phyloP scores from a whole-genome alignment of 2,797 vertebrate genomes.

The Neosilurus mollespiculum region DNA sequence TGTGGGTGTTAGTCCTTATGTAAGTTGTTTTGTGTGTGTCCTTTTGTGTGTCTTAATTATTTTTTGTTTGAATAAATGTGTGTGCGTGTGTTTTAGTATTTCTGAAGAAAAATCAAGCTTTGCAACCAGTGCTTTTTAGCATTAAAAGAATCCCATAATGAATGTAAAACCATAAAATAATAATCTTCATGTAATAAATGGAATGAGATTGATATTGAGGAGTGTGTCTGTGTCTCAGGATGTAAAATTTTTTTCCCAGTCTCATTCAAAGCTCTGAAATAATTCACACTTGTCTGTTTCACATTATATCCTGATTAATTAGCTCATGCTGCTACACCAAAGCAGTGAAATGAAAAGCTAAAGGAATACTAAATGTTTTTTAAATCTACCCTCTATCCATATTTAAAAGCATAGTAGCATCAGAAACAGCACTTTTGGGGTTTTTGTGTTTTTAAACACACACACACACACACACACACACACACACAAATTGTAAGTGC shows the following conservation, averaged over 20 bases:
- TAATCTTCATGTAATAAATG: neutral
- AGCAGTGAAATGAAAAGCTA: neutral
- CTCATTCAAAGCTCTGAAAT: neutral
- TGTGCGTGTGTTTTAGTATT: neutral
- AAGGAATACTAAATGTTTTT: neutral
- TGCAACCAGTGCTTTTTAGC: neutral
- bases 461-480: no score
- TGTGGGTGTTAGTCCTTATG: no score
- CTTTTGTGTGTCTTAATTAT: no score
- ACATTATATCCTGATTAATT: neutral
- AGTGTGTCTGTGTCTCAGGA: neutral
- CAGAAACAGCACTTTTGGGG: neutral
- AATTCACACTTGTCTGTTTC: conserved; percentile 1
- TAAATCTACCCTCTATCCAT: neutral
- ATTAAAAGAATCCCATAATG: neutral
- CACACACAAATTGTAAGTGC: no score
- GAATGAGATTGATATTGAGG: neutral
- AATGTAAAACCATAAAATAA: neutral
- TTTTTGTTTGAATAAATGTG: no score
- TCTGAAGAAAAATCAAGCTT: neutral
- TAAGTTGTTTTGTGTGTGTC: no score
- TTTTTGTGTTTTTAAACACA: neutral
- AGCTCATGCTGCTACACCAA: neutral
- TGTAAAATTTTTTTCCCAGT: neutral
- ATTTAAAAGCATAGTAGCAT: neutral